Evolutionary conservation across 2,113 vertebrate genomes (phyloP), one percentile per base, ranked within the genome.

Genomic region (Scalopus aquaticus): DNA sequence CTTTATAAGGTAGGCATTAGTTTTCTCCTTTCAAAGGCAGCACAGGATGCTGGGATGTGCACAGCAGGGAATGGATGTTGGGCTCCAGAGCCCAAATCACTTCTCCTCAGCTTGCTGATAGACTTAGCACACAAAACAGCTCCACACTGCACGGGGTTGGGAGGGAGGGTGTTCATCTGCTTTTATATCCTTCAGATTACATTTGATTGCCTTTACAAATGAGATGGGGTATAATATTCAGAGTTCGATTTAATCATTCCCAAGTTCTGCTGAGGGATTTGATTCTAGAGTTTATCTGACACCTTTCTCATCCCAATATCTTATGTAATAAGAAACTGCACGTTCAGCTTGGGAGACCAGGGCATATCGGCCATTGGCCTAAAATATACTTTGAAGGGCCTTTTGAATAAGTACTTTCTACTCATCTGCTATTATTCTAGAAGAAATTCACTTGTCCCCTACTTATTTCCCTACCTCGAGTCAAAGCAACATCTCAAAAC

Each of bases 231-330:
- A 35, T 37, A 37, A 42, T 65, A 78, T 79, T 69, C 60, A 89
- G 39, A 86, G 51, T 11, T 39, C 30, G 78, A 8, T 74, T 73
- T 56, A 64, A 81, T 54, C 28, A 64, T 70, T 83, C 35, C 42
- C 58, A 87, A 90, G 58, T 93, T 89, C 58, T 65, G 9, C 39
- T 44, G 74, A 91, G n/a, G 26, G 20, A 70, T 67, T 84, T 89
- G 51, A 22, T 65, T 91, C 80, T 88, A 76, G 2, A 30, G 26
- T 4, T 65, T 2, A 42, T 24, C 42, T 46, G 56, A 37, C 39
- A 37, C 67, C 39, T 65, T 88, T 67, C 82, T 91, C 28, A 28
- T 88, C 24, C 30, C n/a, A 37, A 19, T 28, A 81, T 22, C 26
- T 13, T 74, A 16, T 54, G 20, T 30, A 86, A 37, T 49, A 5